Percentiles rank a stretch among this genome's conserved stretches.
Evolutionary conservation across 2,888 invertebrate genomes (phyloP).

Genomic region (Furcula furcula): DNA sequence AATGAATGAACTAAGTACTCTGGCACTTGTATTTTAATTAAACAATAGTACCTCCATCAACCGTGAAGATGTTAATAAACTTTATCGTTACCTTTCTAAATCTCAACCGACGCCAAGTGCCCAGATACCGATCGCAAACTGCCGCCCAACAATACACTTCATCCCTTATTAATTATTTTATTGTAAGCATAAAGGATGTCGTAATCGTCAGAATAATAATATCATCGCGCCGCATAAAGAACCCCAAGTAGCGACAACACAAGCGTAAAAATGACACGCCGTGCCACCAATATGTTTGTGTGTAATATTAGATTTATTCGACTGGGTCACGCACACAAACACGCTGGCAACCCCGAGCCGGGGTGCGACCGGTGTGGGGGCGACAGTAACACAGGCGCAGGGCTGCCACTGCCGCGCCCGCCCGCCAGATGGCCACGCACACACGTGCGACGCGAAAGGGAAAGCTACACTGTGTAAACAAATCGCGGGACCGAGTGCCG

Average conservation of each 20-base stretch:
- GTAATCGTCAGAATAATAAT: constrained; percentile 82
- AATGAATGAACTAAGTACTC: constrained; percentile 35
- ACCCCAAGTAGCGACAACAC: constrained; percentile 79
- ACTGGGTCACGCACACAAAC: constrained; percentile 77
- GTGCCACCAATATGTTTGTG: constrained; percentile 79
- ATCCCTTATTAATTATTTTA: constrained; percentile 83
- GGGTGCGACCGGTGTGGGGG: constrained; percentile 69
- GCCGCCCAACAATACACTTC: constrained; percentile 73
- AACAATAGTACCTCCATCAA: constrained; percentile 47
- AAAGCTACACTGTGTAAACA: constrained; percentile 81
- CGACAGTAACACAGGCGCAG: constrained; percentile 57
- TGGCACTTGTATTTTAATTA: constrained; percentile 34
- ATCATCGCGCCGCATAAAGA: constrained; percentile 78
- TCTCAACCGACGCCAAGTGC: constrained; percentile 65
- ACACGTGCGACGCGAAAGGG: constrained; percentile 67
- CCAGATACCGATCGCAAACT: constrained; percentile 73
- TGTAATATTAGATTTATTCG: constrained; percentile 80
- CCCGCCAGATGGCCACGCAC: constrained; percentile 77
- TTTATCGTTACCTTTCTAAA: constrained; percentile 62
- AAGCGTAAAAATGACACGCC: constrained; percentile 79
- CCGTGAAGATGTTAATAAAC: constrained; percentile 59
- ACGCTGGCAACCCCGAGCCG: constrained; percentile 62
- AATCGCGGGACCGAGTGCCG: constrained; percentile 69
- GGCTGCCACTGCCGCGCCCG: constrained; percentile 55
- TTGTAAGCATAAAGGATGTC: constrained; percentile 80